A percentile compares a stretch with the other conserved stretches of the same genome.
Evolutionary conservation across 2,888 invertebrate genomes (phyloP).

Genomic region (Alloscopus bannaensis): DNA sequence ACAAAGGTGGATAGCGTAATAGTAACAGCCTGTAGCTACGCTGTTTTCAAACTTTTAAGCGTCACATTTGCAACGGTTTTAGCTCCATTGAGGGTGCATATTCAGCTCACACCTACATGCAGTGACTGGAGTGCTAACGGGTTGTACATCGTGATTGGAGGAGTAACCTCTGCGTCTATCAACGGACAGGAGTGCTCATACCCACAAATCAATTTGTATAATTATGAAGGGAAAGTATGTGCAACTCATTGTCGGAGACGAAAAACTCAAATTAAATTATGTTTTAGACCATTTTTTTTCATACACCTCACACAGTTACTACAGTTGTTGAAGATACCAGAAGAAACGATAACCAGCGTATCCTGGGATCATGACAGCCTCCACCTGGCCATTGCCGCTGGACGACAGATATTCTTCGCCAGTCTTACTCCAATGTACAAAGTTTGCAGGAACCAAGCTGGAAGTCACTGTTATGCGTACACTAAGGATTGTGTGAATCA

Average conservation of each 20-base stretch:
- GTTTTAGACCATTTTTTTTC: neutral
- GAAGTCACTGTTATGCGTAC: slow-evolving; percentile 49
- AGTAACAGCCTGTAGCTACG: no score
- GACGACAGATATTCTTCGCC: slow-evolving; percentile 46
- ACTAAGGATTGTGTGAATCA: slow-evolving; percentile 33
- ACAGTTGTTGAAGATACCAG: slow-evolving; percentile 50
- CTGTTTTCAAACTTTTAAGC: no score
- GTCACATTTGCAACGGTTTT: neutral
- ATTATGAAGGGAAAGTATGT: slow-evolving; percentile 55
- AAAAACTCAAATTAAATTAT: neutral
- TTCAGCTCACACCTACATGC: slow-evolving; percentile 33
- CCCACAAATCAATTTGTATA: slow-evolving; percentile 47
- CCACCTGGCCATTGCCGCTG: slow-evolving; percentile 31
- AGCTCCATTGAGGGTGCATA: slow-evolving; percentile 37
- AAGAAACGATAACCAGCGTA: slow-evolving; percentile 25
- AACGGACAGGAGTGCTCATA: neutral
- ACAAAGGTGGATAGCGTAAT: no score
- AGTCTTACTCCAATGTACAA: slow-evolving; percentile 47
- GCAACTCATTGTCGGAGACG: neutral
- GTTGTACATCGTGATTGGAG: slow-evolving; percentile 42
- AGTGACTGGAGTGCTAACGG: slow-evolving; percentile 58
- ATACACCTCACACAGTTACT: slow-evolving; percentile 28
- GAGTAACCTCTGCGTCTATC: neutral
- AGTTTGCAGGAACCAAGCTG: slow-evolving; percentile 24
- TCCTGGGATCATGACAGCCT: slow-evolving; percentile 49